phyloP scores from a whole-genome alignment of 2,888 invertebrate genomes.

The Chalcis sispes region DNA sequence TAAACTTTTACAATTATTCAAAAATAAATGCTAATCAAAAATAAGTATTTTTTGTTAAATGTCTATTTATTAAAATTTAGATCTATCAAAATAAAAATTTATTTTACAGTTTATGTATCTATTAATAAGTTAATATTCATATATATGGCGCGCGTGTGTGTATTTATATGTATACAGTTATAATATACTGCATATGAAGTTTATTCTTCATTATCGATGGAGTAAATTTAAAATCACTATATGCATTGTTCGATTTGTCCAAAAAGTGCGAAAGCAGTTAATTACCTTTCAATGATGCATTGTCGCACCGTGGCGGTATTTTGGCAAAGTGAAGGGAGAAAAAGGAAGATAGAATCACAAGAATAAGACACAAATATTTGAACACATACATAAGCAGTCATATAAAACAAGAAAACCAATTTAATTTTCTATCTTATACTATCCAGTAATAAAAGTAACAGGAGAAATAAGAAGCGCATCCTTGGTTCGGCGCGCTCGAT shows the following conservation, averaged over 20 bases:
- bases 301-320: constrained; percentile 61
- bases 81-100: not conserved
- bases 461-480: constrained; percentile 20
- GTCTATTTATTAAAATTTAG: too few relatives aligned
- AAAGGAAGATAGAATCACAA: constrained; percentile 4
- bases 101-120: not conserved
- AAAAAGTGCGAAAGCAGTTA: constrained; percentile 40
- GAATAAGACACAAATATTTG: not conserved
- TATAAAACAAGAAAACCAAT: constrained; percentile 4
- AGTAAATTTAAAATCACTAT: too few relatives aligned
- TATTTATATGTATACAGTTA: not conserved
- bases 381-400: too few relatives aligned
- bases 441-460: not conserved
- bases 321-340: constrained; percentile 46
- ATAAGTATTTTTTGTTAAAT: too few relatives aligned
- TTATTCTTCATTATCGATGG: constrained; percentile 12
- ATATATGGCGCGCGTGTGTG: too few relatives aligned
- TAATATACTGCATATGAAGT: not conserved
- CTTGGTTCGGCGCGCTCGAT: constrained; percentile 14
- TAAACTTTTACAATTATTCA: too few relatives aligned
- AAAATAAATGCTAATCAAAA: too few relatives aligned
- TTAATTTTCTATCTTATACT: constrained; percentile 1
- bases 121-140: constrained; percentile 4
- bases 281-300: constrained; percentile 42
- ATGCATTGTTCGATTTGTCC: constrained; percentile 29